These are phyloP conservation scores for Tubulanus polymorphus DNA, from an alignment of 2,888 invertebrate species.

Conservation along the genomic window DNA sequence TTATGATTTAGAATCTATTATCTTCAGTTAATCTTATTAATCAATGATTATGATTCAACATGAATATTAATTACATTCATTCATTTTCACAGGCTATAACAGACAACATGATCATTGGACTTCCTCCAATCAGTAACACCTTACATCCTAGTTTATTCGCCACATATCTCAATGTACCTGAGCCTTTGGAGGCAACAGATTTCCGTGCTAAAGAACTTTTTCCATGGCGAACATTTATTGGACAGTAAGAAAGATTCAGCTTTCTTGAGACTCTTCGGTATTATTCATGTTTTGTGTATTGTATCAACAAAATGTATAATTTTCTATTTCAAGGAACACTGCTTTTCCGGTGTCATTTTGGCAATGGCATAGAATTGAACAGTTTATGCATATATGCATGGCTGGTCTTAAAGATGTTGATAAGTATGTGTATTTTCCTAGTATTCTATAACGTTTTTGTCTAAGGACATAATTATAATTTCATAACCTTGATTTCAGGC, in stretches of 20 bases:
- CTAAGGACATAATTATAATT: no score
- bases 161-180: slow-evolving; percentile 42
- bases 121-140: slow-evolving; percentile 45
- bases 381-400: slow-evolving; percentile 46
- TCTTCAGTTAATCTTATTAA: no score
- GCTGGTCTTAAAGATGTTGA: slow-evolving; percentile 50
- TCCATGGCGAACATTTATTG: slow-evolving; percentile 46
- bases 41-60: not conserved
- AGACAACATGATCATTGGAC: slow-evolving; percentile 42
- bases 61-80: not conserved
- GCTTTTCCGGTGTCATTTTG: slow-evolving; percentile 43
- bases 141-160: slow-evolving; percentile 32
- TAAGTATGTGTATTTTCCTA: slow-evolving; percentile 28
- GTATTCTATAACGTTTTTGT: no score
- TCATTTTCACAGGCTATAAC: slow-evolving; percentile 38
- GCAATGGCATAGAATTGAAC: slow-evolving; percentile 46
- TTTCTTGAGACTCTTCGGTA: no score
- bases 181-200: slow-evolving; percentile 49
- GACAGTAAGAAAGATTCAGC: slow-evolving; percentile 27
- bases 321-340: slow-evolving; percentile 33
- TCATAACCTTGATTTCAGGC: slow-evolving; percentile 25
- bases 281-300: slow-evolving; percentile 1
- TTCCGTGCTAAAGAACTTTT: slow-evolving; percentile 30
- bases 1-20: no score
- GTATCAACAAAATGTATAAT: not conserved